Conservation (phyloP, 2,113 vertebrate genomes). For the Microtus ochrogaster region DNA sequence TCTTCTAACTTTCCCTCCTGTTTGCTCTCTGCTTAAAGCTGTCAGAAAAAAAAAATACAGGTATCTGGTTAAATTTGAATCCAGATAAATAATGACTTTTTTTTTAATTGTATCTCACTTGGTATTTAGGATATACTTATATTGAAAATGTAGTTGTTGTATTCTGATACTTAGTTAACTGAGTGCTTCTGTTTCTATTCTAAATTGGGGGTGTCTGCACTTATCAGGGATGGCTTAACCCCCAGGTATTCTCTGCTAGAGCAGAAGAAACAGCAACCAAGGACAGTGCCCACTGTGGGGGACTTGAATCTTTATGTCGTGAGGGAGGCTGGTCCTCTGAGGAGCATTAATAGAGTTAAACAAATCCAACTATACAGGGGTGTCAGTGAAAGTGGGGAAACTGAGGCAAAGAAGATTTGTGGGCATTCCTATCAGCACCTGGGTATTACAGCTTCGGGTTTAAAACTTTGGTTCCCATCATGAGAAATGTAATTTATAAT, state of each 20-base stretch:
- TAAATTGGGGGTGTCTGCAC: not conserved
- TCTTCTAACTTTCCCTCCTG: constrained; percentile 80
- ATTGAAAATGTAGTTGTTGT: not conserved
- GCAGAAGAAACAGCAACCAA: rapidly evolving
- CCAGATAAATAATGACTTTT: constrained; percentile 24
- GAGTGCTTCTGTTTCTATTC: not conserved
- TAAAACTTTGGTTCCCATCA: not conserved
- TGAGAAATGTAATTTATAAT: not conserved
- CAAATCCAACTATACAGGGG: not conserved
- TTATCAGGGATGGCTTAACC: not conserved
- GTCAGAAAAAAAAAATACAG: constrained; percentile 65
- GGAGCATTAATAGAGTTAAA: not conserved
- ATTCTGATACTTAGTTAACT: constrained; percentile 17
- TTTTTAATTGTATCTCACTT: not conserved
- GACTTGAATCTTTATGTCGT: not conserved
- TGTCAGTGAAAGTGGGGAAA: not conserved
- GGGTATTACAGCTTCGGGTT: not conserved
- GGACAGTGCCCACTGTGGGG: not conserved
- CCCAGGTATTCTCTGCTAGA: not conserved
- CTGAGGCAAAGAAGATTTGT: not conserved
- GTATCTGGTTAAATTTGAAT: constrained; percentile 52
- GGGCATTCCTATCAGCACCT: not conserved
- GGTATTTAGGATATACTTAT: not conserved
- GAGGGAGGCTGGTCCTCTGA: not conserved
- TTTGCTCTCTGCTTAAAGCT: constrained; percentile 76